phyloP scores from a whole-genome alignment of 2,888 invertebrate genomes.

The Phyllotreta cruciferae region DNA sequence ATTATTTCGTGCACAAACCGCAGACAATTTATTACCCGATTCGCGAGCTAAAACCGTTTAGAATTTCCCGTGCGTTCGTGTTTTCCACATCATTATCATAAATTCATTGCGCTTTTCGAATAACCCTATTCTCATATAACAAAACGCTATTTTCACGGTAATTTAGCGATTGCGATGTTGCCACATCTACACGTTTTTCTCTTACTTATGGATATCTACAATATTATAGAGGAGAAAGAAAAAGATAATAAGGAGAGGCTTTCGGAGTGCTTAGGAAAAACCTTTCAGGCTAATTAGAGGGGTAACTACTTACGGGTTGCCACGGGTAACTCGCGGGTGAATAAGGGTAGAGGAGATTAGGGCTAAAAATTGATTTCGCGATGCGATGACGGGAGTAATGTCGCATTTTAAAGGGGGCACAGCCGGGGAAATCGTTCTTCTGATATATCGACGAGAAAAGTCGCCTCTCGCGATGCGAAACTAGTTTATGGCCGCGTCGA shows the following conservation, averaged over 20 bases:
- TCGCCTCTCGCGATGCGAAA: neutral
- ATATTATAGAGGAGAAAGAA: too few relatives aligned
- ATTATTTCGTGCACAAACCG: slow-evolving; percentile 1
- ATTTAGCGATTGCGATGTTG: neutral
- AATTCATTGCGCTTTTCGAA: slow-evolving; percentile 11
- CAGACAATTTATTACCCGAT: slow-evolving; percentile 9
- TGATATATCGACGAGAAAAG: neutral
- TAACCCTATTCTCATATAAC: slow-evolving; percentile 1
- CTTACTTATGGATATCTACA: too few relatives aligned
- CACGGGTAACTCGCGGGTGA: slow-evolving; percentile 18
- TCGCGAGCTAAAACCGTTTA: neutral
- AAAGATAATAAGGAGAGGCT: slow-evolving; percentile 10
- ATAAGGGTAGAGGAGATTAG: slow-evolving; percentile 24
- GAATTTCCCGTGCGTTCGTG: neutral
- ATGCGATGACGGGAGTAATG: neutral
- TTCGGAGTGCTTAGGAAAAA: slow-evolving; percentile 23
- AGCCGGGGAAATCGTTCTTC: neutral
- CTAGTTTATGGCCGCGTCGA: neutral
- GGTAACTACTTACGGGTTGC: slow-evolving; percentile 20
- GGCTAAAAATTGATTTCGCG: slow-evolving; percentile 13
- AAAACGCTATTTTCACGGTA: neutral
- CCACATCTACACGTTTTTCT: neutral
- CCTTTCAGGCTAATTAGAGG: slow-evolving; percentile 25
- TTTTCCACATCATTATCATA: slow-evolving; percentile 11
- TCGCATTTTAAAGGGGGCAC: neutral